Evolutionary conservation across 2,888 invertebrate genomes (phyloP).

Genomic region (Volucella bombylans): DNA sequence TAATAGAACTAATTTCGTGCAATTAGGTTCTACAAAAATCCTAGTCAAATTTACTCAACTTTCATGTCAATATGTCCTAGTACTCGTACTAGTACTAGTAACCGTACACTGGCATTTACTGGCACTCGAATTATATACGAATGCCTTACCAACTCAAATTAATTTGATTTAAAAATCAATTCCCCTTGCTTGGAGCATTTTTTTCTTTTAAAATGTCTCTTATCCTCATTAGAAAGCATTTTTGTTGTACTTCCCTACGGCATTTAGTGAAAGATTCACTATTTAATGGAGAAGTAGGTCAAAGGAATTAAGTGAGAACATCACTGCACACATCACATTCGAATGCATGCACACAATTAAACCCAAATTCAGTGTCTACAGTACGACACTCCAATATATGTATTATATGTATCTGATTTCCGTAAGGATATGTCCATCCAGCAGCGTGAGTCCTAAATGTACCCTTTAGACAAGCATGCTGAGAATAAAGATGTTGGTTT

Average conservation of each 20-base stretch:
- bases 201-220: conserved; percentile 3
- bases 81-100: neutral
- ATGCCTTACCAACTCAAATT: conserved; percentile 11
- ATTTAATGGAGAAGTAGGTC: conserved; percentile 19
- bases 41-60: conserved; percentile 8
- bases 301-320: conserved; percentile 21
- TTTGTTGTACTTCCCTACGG: neutral
- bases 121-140: conserved; percentile 10
- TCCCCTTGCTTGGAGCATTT: conserved; percentile 1
- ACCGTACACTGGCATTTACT: neutral
- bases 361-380: conserved; percentile 8
- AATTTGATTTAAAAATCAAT: conserved; percentile 43
- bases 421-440: conserved; percentile 32
- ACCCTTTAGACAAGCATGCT: conserved; percentile 1
- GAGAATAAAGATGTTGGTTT: conserved; percentile 21
- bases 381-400: neutral
- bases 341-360: conserved; percentile 26
- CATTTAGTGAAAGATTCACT: neutral
- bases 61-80: too few relatives aligned
- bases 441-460: neutral
- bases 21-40: neutral
- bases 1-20: neutral
- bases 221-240: conserved; percentile 32
- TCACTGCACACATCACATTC: neutral
- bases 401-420: conserved; percentile 5